Conservation (phyloP, 2,888 invertebrate genomes). For the Acanthosoma haemorrhoidale region DNA sequence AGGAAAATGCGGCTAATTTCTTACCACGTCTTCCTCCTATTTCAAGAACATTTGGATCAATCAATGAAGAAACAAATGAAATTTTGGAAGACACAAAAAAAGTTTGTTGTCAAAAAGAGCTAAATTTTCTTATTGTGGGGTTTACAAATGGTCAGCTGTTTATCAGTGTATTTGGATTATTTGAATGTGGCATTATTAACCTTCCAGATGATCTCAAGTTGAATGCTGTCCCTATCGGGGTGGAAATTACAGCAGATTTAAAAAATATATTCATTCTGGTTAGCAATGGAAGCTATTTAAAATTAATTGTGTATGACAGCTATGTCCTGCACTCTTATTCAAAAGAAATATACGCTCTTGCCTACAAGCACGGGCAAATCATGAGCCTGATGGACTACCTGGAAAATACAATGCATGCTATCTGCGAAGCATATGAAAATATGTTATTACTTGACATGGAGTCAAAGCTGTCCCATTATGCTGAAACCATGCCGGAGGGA, state of each 20-base stretch:
- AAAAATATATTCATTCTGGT: conserved; percentile 62
- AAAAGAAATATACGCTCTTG: conserved; percentile 64
- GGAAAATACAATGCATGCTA: conserved; percentile 70
- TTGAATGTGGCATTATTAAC: conserved; percentile 68
- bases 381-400: conserved; percentile 61
- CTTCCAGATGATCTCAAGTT: conserved; percentile 55
- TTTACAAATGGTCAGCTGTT: conserved; percentile 66
- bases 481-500: conserved; percentile 62
- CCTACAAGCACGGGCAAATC: conserved; percentile 69
- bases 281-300: conserved; percentile 49
- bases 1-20: conserved; percentile 45
- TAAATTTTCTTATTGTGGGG: conserved; percentile 75
- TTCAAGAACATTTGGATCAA: conserved; percentile 47
- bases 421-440: conserved; percentile 90
- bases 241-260: conserved; percentile 65
- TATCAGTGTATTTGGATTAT: conserved; percentile 78
- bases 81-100: conserved; percentile 56
- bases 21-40: conserved; percentile 52
- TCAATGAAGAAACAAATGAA: conserved; percentile 49
- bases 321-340: conserved; percentile 60
- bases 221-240: conserved; percentile 56
- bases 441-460: conserved; percentile 85
- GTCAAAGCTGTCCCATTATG: conserved; percentile 83
- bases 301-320: conserved; percentile 53
- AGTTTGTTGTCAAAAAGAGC: conserved; percentile 54